Percentiles rank a stretch among this genome's conserved stretches.
Evolutionary conservation across 2,113 vertebrate genomes (phyloP).

Genomic region (Anser brachyrhynchus): DNA sequence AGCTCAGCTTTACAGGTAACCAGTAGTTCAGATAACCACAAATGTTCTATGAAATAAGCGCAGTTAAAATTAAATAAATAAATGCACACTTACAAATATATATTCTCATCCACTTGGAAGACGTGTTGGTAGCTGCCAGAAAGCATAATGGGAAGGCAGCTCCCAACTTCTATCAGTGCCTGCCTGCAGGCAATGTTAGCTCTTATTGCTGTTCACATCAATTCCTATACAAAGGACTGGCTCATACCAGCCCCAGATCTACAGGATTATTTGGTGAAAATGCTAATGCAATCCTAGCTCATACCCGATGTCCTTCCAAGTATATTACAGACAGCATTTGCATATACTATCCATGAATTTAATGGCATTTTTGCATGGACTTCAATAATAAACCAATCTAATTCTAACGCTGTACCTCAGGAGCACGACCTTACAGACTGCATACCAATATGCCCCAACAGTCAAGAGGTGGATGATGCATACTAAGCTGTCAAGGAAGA

Average conservation of each 20-base stretch:
- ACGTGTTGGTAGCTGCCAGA: neutral
- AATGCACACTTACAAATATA: neutral
- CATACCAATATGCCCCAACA: fast-evolving
- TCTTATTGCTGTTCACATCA: neutral
- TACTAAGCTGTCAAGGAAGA: neutral
- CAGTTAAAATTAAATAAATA: neutral
- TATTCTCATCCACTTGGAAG: neutral
- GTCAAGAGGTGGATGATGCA: fast-evolving
- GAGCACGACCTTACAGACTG: neutral
- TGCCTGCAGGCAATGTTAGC: neutral
- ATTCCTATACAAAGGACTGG: neutral
- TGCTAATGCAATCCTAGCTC: neutral
- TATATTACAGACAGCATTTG: neutral
- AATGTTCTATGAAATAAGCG: neutral
- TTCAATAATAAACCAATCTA: neutral
- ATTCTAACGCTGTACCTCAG: neutral
- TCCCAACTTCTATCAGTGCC: neutral
- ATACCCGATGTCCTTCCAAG: neutral
- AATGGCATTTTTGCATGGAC: neutral
- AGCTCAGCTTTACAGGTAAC: neutral
- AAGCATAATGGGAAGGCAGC: neutral
- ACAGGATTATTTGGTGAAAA: neutral
- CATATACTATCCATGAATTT: neutral
- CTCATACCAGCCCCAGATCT: neutral
- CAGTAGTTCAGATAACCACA: neutral